Evolutionary conservation across 2,113 vertebrate species (phyloP).

Genomic region (Oncorhynchus mykiss): DNA sequence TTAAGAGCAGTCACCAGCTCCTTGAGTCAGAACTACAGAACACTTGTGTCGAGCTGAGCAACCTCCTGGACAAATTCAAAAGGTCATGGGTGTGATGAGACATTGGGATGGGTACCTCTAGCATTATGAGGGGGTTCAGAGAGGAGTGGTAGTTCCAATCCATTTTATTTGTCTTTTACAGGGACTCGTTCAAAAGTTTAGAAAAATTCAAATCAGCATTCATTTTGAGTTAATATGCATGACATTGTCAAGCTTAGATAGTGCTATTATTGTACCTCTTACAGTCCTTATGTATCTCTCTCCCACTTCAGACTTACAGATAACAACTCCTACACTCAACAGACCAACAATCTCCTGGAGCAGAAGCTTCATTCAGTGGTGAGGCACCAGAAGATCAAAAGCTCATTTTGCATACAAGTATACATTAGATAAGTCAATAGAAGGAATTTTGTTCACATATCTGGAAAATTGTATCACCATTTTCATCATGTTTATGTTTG

Average conservation of each 20-base stretch:
- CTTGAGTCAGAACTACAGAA: constrained; percentile 71
- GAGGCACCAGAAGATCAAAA: constrained; percentile 29
- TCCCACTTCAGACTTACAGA: constrained; percentile 67
- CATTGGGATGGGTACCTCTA: background rate
- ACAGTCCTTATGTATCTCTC: background rate
- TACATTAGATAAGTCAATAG: background rate
- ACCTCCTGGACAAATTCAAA: constrained; percentile 68
- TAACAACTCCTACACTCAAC: constrained; percentile 66
- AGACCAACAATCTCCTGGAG: constrained; percentile 68
- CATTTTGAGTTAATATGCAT: background rate
- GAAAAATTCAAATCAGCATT: background rate
- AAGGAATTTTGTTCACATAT: constrained; percentile 29
- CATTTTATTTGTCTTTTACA: background rate
- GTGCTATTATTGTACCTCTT: background rate
- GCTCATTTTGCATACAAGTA: background rate
- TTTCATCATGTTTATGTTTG: constrained; percentile 35
- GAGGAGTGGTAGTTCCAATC: background rate
- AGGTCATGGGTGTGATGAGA: constrained; percentile 41
- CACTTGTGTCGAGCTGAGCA: constrained; percentile 67
- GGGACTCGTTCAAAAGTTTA: too few species aligned
- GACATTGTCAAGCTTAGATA: too few species aligned
- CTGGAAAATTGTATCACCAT: constrained; percentile 46
- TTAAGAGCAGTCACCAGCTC: constrained; percentile 68
- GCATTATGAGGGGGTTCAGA: background rate
- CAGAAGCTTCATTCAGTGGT: constrained; percentile 72